Evolutionary conservation across 2,888 invertebrate genomes (phyloP).

Genomic region (Dione vanillae): DNA sequence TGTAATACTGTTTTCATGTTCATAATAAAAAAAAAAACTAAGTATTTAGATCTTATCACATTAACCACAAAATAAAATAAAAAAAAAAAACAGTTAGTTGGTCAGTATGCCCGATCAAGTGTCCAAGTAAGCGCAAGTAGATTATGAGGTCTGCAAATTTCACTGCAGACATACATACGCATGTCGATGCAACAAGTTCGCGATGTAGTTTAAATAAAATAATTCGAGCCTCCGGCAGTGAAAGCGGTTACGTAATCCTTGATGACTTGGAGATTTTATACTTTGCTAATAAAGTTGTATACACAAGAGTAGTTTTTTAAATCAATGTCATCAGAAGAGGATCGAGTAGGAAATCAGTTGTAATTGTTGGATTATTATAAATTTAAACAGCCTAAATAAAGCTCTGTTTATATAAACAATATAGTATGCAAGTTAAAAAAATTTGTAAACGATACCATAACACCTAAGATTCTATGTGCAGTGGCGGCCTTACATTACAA

Average conservation of each 20-base stretch:
- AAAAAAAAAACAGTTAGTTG: conserved; percentile 20
- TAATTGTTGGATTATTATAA: too few relatives aligned
- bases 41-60: not conserved
- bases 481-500: too few relatives aligned
- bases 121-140: conserved; percentile 40
- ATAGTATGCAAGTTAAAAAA: too few relatives aligned
- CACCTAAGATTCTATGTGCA: too few relatives aligned
- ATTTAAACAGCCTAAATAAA: too few relatives aligned
- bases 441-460: too few relatives aligned
- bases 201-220: conserved; percentile 51
- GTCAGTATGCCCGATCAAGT: conserved; percentile 32
- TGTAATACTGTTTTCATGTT: not conserved
- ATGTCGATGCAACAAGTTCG: conserved; percentile 51
- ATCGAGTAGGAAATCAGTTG: too few relatives aligned
- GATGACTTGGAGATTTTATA: conserved; percentile 33
- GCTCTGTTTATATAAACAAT: too few relatives aligned
- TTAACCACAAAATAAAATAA: not conserved
- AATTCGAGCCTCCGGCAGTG: conserved; percentile 63
- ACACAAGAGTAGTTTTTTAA: not conserved
- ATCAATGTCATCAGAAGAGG: too few relatives aligned
- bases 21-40: not conserved
- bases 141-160: conserved; percentile 45
- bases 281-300: conserved; percentile 32
- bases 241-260: conserved; percentile 61
- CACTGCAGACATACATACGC: conserved; percentile 49